A percentile compares a stretch with the other conserved stretches of the same genome.
Evolutionary conservation across 2,888 invertebrate genomes (phyloP).

Genomic region (Baccha elongata): DNA sequence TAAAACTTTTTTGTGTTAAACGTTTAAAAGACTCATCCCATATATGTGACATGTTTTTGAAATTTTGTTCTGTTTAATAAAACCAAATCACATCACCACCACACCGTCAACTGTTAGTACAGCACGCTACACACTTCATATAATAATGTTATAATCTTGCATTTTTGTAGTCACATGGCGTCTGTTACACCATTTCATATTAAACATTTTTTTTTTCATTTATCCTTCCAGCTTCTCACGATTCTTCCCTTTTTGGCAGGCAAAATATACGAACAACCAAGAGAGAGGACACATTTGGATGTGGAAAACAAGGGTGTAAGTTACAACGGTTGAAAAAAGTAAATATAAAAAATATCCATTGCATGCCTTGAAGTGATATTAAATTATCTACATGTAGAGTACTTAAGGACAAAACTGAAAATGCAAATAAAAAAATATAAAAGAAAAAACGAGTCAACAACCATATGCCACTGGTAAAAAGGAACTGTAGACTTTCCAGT

Average conservation of each 20-base stretch:
- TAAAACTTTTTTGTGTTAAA: too few relatives aligned
- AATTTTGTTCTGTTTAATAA: slow-evolving; percentile 12
- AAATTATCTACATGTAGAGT: slow-evolving; percentile 61
- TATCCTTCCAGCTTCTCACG: slow-evolving; percentile 20
- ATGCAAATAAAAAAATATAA: slow-evolving; percentile 36
- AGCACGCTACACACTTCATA: slow-evolving; percentile 43
- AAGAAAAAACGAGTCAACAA: slow-evolving; percentile 30
- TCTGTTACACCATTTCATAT: slow-evolving; percentile 64
- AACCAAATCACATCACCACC: slow-evolving; percentile 26
- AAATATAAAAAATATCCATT: slow-evolving; percentile 26
- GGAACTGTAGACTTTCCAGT: slow-evolving; percentile 40
- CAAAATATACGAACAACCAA: slow-evolving; percentile 34
- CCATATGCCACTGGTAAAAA: slow-evolving; percentile 56
- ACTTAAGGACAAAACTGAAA: slow-evolving; percentile 42
- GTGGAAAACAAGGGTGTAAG: slow-evolving; percentile 35
- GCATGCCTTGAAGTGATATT: slow-evolving; percentile 60
- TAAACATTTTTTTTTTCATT: slow-evolving; percentile 33
- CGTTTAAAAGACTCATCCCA: background rate
- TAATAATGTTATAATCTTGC: slow-evolving; percentile 55
- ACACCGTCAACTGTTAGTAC: slow-evolving; percentile 61
- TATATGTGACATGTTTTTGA: background rate
- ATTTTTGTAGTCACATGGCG: slow-evolving; percentile 55
- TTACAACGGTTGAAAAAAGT: slow-evolving; percentile 17
- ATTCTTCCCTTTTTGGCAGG: slow-evolving; percentile 32
- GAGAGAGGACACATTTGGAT: slow-evolving; percentile 43